These are phyloP conservation scores for Microchrysa polita DNA, from an alignment of 2,888 invertebrate species.

Conservation along the genomic window DNA sequence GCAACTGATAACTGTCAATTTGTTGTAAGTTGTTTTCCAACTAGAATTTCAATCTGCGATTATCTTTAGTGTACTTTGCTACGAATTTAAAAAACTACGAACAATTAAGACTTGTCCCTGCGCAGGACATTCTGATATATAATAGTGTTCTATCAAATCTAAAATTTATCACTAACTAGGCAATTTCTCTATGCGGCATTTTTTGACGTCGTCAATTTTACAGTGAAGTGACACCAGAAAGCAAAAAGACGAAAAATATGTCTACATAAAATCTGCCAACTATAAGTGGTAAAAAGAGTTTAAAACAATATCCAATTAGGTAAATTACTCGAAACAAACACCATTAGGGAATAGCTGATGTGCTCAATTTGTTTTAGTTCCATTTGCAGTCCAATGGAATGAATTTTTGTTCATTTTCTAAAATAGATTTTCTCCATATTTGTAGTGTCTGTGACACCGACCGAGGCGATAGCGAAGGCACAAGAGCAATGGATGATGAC, in stretches of 20 bases:
- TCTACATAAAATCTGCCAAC: constrained; percentile 30
- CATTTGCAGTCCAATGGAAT: no score
- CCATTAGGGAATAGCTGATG: background rate
- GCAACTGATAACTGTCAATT: constrained; percentile 32
- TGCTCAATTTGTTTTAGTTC: no score
- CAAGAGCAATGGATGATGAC: constrained; percentile 41
- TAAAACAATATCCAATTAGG: constrained; percentile 2
- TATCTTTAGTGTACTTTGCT: no score
- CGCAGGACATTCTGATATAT: no score
- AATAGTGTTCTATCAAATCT: no score
- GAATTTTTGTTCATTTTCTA: no score
- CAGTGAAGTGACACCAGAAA: background rate
- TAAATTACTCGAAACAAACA: background rate
- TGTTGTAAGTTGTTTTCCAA: constrained; percentile 12
- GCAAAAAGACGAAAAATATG: constrained; percentile 24
- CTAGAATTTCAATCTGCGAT: constrained; percentile 2
- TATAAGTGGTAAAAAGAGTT: background rate
- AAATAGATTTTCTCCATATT: constrained; percentile 25
- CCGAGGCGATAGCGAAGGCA: constrained; percentile 12
- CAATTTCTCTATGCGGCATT: no score
- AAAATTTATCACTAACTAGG: no score
- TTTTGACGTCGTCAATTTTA: background rate
- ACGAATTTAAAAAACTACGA: no score
- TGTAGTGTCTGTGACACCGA: constrained; percentile 4
- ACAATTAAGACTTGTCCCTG: no score